Conservation (phyloP, 2,888 invertebrate genomes). For the Pachycephus smyrnensis region DNA sequence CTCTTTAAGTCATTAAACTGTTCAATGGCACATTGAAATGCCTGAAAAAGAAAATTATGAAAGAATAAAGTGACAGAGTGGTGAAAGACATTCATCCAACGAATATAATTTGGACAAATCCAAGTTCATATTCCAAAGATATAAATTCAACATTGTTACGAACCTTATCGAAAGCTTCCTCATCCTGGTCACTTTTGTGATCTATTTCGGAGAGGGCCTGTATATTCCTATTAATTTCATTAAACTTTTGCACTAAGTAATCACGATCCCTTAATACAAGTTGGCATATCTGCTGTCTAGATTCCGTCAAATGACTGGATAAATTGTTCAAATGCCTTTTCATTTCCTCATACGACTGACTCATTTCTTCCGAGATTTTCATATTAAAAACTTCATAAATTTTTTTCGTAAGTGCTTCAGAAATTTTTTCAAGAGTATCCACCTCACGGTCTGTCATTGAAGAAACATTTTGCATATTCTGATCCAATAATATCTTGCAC, state of each 20-base stretch:
- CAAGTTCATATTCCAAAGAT: neutral
- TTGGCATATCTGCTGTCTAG: constrained; percentile 41
- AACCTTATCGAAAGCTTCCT: neutral
- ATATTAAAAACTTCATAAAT: constrained; percentile 47
- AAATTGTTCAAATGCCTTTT: constrained; percentile 46
- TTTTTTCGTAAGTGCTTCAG: constrained; percentile 40
- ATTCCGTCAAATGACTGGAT: constrained; percentile 39
- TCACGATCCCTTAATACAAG: constrained; percentile 41
- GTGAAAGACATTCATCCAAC: neutral
- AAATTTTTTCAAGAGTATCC: constrained; percentile 37
- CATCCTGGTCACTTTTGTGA: constrained; percentile 21
- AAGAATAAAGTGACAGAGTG: neutral
- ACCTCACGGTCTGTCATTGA: constrained; percentile 41
- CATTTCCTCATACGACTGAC: constrained; percentile 38
- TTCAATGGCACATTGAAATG: constrained; percentile 23
- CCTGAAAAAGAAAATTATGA: constrained; percentile 28
- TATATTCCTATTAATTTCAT: constrained; percentile 37
- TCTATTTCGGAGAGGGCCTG: constrained; percentile 39
- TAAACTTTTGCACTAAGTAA: constrained; percentile 39
- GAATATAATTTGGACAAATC: neutral
- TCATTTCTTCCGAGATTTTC: constrained; percentile 50
- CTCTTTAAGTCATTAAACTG: neutral
- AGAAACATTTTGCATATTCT: constrained; percentile 38
- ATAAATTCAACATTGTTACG: neutral
- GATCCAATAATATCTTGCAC: constrained; percentile 47